phyloP scores from a whole-genome alignment of 2,888 invertebrate genomes.

The Polia nebulosa region DNA sequence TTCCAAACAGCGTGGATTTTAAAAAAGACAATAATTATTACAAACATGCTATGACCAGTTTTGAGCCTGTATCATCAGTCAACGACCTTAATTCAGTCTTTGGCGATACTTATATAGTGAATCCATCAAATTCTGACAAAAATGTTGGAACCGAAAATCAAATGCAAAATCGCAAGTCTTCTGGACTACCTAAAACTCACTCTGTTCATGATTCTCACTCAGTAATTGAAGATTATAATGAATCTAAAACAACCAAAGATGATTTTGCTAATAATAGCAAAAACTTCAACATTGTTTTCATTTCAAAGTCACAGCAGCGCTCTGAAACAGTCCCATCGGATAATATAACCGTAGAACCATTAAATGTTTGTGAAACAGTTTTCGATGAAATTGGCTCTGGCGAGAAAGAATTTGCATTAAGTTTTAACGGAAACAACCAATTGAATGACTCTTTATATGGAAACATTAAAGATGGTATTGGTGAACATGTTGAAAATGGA shows the following conservation, averaged over 20 bases:
- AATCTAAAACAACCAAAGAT: slow-evolving; percentile 3
- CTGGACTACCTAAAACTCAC: slow-evolving; percentile 9
- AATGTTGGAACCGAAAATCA: slow-evolving; percentile 3
- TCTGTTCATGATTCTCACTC: slow-evolving; percentile 24
- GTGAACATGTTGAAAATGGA: slow-evolving; percentile 9
- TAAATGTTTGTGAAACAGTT: slow-evolving; percentile 74
- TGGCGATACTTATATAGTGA: slow-evolving; percentile 51
- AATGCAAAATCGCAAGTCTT: not conserved
- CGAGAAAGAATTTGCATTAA: slow-evolving; percentile 49
- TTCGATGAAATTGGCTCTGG: slow-evolving; percentile 39
- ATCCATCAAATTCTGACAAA: slow-evolving; percentile 2
- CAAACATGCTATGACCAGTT: not conserved
- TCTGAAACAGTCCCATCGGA: slow-evolving; percentile 15
- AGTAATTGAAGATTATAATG: slow-evolving; percentile 37
- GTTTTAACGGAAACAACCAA: slow-evolving; percentile 38
- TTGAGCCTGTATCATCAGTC: not conserved
- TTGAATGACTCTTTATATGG: slow-evolving; percentile 43
- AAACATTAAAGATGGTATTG: not conserved
- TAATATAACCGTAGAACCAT: slow-evolving; percentile 65
- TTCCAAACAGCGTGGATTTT: not conserved
- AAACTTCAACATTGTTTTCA: slow-evolving; percentile 62
- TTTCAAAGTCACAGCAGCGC: slow-evolving; percentile 63
- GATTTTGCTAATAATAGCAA: slow-evolving; percentile 26
- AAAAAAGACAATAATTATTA: not conserved
- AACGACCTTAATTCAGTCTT: slow-evolving; percentile 6